Base-by-base conservation (phyloP, 1,140 invertebrate species). In the Drosophila murphyi region DNA sequence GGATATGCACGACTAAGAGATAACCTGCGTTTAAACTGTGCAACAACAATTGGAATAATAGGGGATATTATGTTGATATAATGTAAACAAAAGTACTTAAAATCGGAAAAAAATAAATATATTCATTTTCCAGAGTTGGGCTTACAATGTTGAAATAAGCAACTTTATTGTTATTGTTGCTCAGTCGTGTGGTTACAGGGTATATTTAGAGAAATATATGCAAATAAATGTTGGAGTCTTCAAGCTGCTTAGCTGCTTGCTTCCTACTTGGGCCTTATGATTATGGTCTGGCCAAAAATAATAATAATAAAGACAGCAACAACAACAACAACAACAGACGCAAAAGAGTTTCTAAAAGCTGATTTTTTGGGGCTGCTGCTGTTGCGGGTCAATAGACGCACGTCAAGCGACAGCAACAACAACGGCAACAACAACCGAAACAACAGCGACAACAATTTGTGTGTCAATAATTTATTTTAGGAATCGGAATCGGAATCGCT, bases 391-490 rank as follows among this genome's bases (percentile, higher is more conserved):
- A 85, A 85, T 83, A 85, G 72, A 83, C 81, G 73, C 59, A 62
- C 57, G 52, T 70, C 50, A 62, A 51, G 47, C 39, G 54, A 65
- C 62, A 34, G 34, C 54, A 39, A 41, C 35, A 31, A 37, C 50
- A 39, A 65, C 62, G 29, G 34, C 54, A 39, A 41, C 35, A 31
- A 37, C 50, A 39, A 29, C 35, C 45, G 2, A 20, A 65, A 39
- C 56, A 47, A 10, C 37, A 45, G 12, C 54, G 32, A 34, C 71
- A 34, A 76, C 65, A 75, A 81, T 75, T 86, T 85, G 61, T 81
- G 77, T 73, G 81, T 80, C 81, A 85, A 83, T 83, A 85, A 77
- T 77, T 83, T 83, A 85, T 83, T 85, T 83, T 83, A 80, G 80
- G 82, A 86, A 82, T 82, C 64, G 78, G 63, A 77, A 80, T 83